phyloP scores from a whole-genome alignment of 53 echinoderm and acorn worm species.

The Stichopus horrens region DNA sequence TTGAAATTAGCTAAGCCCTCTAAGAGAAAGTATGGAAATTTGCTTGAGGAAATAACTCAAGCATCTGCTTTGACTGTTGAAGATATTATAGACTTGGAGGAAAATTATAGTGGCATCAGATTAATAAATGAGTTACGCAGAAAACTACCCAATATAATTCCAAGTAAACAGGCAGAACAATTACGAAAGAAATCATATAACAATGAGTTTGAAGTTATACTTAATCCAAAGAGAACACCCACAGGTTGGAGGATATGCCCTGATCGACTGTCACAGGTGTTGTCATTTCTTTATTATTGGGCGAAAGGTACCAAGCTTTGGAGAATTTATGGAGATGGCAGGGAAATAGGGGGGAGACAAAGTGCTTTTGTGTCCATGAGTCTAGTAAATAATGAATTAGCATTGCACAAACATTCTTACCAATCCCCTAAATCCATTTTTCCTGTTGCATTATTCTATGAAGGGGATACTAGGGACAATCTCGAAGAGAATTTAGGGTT shows the following conservation, averaged over 20 bases:
- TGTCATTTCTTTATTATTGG: constrained; percentile 1
- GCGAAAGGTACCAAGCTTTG: not conserved
- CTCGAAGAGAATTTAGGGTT: constrained; percentile 40
- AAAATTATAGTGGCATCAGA: constrained; percentile 20
- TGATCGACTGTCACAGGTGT: constrained; percentile 40
- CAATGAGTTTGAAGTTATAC: constrained; percentile 38
- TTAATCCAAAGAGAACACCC: not conserved
- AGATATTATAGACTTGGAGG: not conserved
- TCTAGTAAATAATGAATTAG: constrained; percentile 16
- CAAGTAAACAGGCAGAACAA: constrained; percentile 24
- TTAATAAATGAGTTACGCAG: constrained; percentile 9
- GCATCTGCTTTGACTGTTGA: not conserved
- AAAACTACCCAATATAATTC: not conserved
- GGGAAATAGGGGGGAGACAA: constrained; percentile 28
- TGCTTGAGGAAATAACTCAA: not conserved
- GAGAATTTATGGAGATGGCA: constrained; percentile 4
- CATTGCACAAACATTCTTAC: not conserved
- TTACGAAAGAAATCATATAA: constrained; percentile 6
- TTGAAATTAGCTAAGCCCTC: no score
- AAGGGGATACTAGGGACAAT: constrained; percentile 66
- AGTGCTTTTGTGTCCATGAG: constrained; percentile 24
- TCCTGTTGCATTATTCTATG: constrained; percentile 68
- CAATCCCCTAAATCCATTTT: constrained; percentile 33
- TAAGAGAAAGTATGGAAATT: not conserved
- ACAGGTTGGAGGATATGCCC: constrained; percentile 17